A percentile compares a stretch with the other conserved stretches of the same genome.
Conservation (phyloP, 2,888 invertebrate species). For the Psococerastis gibbosa region DNA sequence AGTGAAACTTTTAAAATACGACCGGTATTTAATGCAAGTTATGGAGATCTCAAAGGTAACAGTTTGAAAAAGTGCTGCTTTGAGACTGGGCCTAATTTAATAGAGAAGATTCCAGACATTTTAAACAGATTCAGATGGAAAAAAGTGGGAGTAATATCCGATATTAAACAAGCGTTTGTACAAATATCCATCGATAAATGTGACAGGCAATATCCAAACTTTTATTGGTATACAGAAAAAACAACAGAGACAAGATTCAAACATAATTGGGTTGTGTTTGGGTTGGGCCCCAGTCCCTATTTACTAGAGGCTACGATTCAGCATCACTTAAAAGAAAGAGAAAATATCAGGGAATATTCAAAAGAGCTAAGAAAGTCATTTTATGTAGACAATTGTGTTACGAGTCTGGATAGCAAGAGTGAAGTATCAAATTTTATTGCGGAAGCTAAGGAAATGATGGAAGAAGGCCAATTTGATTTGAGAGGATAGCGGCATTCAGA, state of each 20-base stretch:
- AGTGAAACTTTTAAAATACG: slow-evolving; percentile 16
- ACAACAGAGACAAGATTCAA: background rate
- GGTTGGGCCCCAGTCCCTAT: slow-evolving; percentile 7
- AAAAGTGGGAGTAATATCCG: slow-evolving; percentile 9
- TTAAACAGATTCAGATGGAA: slow-evolving; percentile 13
- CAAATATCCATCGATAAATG: slow-evolving; percentile 4
- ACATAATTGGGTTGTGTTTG: slow-evolving; percentile 9
- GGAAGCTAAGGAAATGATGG: background rate
- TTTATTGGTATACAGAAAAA: slow-evolving; percentile 9
- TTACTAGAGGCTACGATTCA: background rate
- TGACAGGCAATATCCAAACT: slow-evolving; percentile 8
- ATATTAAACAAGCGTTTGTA: slow-evolving; percentile 11
- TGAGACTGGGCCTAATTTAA: slow-evolving; percentile 15
- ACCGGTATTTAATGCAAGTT: slow-evolving; percentile 18
- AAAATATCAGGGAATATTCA: background rate
- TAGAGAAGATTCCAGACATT: slow-evolving; percentile 14
- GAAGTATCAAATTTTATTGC: background rate
- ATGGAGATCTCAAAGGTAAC: slow-evolving; percentile 13
- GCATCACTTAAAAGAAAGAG: background rate
- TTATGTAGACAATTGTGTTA: slow-evolving; percentile 1
- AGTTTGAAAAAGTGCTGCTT: slow-evolving; percentile 17
- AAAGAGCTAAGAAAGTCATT: background rate
- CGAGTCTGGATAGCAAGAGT: background rate
- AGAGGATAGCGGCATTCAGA: background rate
- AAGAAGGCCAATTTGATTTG: background rate